Percentiles rank a stretch among this genome's conserved stretches.
Conservation (phyloP, 2,888 invertebrate species). For the Dryococelus australis region DNA sequence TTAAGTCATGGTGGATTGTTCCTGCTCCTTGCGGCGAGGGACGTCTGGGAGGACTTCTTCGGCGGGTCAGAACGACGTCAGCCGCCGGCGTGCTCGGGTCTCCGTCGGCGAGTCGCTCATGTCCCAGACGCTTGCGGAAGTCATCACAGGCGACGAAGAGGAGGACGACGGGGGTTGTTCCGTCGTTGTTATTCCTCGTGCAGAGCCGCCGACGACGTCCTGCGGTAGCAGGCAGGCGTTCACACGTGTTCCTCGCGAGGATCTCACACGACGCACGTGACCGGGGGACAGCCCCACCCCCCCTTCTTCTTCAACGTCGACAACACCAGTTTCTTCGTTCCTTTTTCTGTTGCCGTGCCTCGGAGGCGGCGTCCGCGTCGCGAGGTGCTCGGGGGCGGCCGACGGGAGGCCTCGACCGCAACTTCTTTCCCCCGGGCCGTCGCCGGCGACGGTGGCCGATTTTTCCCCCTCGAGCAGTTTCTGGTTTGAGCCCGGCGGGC, state of each 20-base stretch:
- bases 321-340: conserved; percentile 28
- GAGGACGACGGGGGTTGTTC: conserved; percentile 3
- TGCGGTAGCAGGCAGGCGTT: conserved; percentile 31
- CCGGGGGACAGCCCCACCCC: conserved; percentile 20
- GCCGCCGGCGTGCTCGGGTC: background rate
- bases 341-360: conserved; percentile 56
- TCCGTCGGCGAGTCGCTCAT: background rate
- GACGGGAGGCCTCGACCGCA: conserved; percentile 59
- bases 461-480: conserved; percentile 38
- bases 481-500: background rate
- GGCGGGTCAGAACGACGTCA: conserved; percentile 19
- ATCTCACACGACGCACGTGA: conserved; percentile 13
- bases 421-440: conserved; percentile 32
- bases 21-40: background rate
- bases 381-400: conserved; percentile 61
- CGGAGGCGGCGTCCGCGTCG: conserved; percentile 48
- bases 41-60: background rate
- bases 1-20: background rate
- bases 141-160: conserved; percentile 3
- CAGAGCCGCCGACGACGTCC: conserved; percentile 40
- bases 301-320: conserved; percentile 29
- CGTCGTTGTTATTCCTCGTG: conserved; percentile 26
- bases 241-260: background rate
- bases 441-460: conserved; percentile 53
- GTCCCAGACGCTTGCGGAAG: conserved; percentile 26